These are phyloP conservation scores for Leptodactylus fallax DNA, from an alignment of 2,797 vertebrate genomes.

Conservation along the genomic window DNA sequence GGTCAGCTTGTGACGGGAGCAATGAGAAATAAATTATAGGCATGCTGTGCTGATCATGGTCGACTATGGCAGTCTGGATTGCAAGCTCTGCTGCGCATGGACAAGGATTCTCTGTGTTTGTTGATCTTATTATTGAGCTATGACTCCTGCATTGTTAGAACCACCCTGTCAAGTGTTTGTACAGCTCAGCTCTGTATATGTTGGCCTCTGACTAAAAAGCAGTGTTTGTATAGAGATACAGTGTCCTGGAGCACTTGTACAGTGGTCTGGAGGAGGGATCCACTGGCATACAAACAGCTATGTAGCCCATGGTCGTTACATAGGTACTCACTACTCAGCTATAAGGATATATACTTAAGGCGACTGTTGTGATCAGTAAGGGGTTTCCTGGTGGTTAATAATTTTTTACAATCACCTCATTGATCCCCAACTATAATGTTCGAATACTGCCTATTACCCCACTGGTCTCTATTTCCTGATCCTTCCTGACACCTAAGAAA, in stretches of 20 bases:
- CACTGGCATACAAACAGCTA: not conserved
- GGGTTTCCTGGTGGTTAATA: too few species aligned
- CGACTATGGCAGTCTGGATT: constrained; percentile 13
- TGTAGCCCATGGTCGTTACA: not conserved
- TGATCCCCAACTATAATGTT: too few species aligned
- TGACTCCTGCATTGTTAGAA: not conserved
- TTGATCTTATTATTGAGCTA: not conserved
- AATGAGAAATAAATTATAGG: constrained; percentile 22
- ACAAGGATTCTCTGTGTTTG: constrained; percentile 29
- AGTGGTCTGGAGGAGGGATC: not conserved
- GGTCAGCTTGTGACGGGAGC: constrained; percentile 48
- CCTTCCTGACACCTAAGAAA: too few species aligned
- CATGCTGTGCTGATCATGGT: not conserved
- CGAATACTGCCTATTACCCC: too few species aligned
- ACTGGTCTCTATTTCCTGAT: too few species aligned
- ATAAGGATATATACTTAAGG: too few species aligned
- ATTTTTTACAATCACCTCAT: too few species aligned
- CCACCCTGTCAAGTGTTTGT: not conserved
- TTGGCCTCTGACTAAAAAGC: not conserved
- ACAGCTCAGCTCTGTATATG: constrained; percentile 22
- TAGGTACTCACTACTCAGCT: not conserved
- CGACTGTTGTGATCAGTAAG: too few species aligned
- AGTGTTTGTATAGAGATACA: constrained; percentile 14
- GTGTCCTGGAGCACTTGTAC: not conserved
- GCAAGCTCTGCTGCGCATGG: constrained; percentile 21